Percentiles rank a stretch among this genome's conserved stretches.
phyloP scores from a whole-genome alignment of 2,113 vertebrate genomes.

The Festucalex cinctus region DNA sequence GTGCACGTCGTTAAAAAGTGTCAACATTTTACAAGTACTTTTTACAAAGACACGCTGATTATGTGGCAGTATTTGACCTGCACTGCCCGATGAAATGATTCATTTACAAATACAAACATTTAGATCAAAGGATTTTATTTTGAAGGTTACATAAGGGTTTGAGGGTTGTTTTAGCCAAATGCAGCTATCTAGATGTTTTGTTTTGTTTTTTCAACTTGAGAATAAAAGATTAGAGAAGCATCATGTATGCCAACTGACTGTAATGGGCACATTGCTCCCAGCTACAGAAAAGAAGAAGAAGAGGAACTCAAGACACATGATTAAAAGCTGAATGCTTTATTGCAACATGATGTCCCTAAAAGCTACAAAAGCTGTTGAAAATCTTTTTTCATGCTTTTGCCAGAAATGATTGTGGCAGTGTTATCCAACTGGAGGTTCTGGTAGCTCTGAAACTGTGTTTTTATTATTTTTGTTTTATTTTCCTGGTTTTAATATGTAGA shows the following conservation, averaged over 20 bases:
- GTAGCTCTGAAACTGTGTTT: too few species aligned
- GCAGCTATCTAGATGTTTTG: slow-evolving; percentile 10
- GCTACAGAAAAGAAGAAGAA: not conserved
- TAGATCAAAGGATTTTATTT: slow-evolving; percentile 20
- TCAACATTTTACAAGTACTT: not conserved
- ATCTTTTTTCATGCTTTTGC: not conserved
- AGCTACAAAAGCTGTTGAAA: slow-evolving; percentile 4
- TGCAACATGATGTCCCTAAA: slow-evolving; percentile 29
- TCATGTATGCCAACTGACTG: slow-evolving; percentile 22
- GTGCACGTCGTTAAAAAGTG: not conserved
- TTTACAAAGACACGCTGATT: not conserved
- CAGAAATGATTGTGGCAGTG: slow-evolving; percentile 2
- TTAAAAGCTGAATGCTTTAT: slow-evolving; percentile 30
- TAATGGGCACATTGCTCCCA: slow-evolving; percentile 27
- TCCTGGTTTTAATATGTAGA: not conserved
- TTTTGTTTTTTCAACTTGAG: slow-evolving; percentile 8
- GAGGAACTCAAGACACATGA: slow-evolving; percentile 3
- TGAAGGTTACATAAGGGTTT: not conserved
- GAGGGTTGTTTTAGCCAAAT: slow-evolving; percentile 21
- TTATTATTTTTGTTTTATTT: not conserved
- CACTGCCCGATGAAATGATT: not conserved
- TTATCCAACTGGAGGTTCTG: not conserved
- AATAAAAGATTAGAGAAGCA: slow-evolving; percentile 38
- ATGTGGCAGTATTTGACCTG: not conserved
- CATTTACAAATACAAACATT: slow-evolving; percentile 5